Evolutionary conservation across 2,797 vertebrate species (phyloP), one percentile per base, ranked within the genome.

Genomic region (Sebastes dallii): DNA sequence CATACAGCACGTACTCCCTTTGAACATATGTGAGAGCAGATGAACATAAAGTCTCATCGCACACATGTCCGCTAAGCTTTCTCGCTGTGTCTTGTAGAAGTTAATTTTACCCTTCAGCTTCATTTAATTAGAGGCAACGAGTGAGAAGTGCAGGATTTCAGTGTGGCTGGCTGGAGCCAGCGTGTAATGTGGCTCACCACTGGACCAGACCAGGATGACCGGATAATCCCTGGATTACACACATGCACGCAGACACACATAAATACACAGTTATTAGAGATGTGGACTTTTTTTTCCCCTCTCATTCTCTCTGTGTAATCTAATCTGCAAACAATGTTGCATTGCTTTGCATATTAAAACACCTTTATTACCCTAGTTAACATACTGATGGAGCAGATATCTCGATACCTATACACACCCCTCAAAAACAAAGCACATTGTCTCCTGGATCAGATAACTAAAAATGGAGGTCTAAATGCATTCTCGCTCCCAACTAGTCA

Each of bases 91-190:
- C 72, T 76, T 86, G 18, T 20, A 83, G 76, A 82, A 91, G 84
- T 92, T 86, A 12, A 91, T 93, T 92, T 93, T 89, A 46, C 79
- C 86, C 84, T 90, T 85, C 88, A 83, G 86, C 88, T 87, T 92
- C 88, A 82, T 95, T 94, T 92, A 94, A 94, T 95, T 94, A 94
- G 88, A 94, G 82, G 88, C 91, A 89, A 80, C 9, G 39, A 90
- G 82, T 88, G 80, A 84, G 87, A 94, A 91, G 88, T 89, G 79
- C 81, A 83, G 91, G 91, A 91, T 93, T 92, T 90, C 72, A 73
- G 81, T 81, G 46, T 82, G 79, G 88, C 84, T 88, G 88, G 88
- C 84, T 81, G 78, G 77, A 91, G 77, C 50, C 70, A 72, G 81
- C 76, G 30, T 91, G 90, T 90, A 89, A 90, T 93, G 86, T 84